These are phyloP conservation scores for Plodia interpunctella DNA, from an alignment of 1,140 invertebrate species.

Conservation along the genomic window DNA sequence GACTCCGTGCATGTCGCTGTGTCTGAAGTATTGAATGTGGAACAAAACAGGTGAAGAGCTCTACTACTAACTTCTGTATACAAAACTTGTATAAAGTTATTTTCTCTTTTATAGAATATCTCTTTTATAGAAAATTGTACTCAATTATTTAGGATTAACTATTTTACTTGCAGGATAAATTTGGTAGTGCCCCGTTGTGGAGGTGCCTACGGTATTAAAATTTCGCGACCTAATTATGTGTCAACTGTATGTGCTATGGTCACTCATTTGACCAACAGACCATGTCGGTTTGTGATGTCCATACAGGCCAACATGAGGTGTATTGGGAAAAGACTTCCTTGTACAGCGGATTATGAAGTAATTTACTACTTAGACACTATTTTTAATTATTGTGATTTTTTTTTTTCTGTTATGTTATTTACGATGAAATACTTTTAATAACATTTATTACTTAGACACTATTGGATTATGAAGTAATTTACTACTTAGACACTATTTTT, in stretches of 20 bases:
- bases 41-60: slow-evolving; percentile 38
- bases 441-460: no score
- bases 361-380: no score
- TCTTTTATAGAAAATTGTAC: no score
- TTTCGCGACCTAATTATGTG: slow-evolving; percentile 32
- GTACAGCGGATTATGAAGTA: slow-evolving; percentile 80
- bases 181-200: slow-evolving; percentile 23
- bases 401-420: no score
- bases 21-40: slow-evolving; percentile 69
- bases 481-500: no score
- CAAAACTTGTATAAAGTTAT: no score
- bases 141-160: no score
- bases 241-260: slow-evolving; percentile 37
- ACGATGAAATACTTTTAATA: no score
- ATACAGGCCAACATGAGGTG: slow-evolving; percentile 81
- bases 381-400: not conserved
- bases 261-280: slow-evolving; percentile 34
- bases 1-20: slow-evolving; percentile 76
- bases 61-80: no score
- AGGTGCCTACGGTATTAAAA: slow-evolving; percentile 45
- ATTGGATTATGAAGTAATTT: slow-evolving; percentile 81
- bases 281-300: slow-evolving; percentile 64
- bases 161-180: slow-evolving; percentile 31
- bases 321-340: slow-evolving; percentile 80
- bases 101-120: no score